Evolutionary conservation across 2,888 invertebrate species (phyloP), one percentile per base, ranked within the genome.

Genomic region (Chaitophorus viminalis): DNA sequence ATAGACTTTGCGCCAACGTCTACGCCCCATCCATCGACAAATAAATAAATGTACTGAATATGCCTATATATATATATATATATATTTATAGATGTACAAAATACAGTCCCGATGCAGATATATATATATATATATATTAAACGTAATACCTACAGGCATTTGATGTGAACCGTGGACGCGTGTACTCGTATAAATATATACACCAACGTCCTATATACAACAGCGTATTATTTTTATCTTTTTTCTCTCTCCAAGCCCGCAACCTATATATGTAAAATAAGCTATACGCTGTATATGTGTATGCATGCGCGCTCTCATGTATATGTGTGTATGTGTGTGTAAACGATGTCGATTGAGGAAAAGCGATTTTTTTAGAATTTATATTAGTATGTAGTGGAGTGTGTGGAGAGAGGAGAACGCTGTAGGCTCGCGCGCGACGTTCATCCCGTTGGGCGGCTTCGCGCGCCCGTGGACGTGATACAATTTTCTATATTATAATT

Each of bases 401-500:
- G 21, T n/a, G 60, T 6, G 60, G 60, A 25, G 21, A 25, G 2
- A 25, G 8, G 60, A 5, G 5, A 25, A 18, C 25, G 60, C 60
- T 25, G n/a, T n/a, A 25, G 60, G 3, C 25, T 60, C 60, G 21
- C 68, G 21, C 68, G 31, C n/a, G 31, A n/a, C 68, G 31, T 70
- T 31, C 11, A 11, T 65, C n/a, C 79, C 33, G 79, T 79, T 6
- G 36, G 36, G 36, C 79, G 60, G 79, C 36, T 65, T 79, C 31
- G 70, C 52, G 52, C 70, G 33, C 39, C n/a, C n/a, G n/a, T 33
- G 82, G 54, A 82, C 82, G 82, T 82, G 82, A 82, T 82, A 54
- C 72, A 72, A 82, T 82, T 74, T 82, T 82, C 72, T 82, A 72
- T 82, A 72, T 72, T 25, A 54, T 68, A 46, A 18, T 39, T 46